Evolutionary conservation across 1,140 invertebrate species (phyloP), one percentile per base, ranked within the genome.

Genomic region (Drosophila eugracilis): DNA sequence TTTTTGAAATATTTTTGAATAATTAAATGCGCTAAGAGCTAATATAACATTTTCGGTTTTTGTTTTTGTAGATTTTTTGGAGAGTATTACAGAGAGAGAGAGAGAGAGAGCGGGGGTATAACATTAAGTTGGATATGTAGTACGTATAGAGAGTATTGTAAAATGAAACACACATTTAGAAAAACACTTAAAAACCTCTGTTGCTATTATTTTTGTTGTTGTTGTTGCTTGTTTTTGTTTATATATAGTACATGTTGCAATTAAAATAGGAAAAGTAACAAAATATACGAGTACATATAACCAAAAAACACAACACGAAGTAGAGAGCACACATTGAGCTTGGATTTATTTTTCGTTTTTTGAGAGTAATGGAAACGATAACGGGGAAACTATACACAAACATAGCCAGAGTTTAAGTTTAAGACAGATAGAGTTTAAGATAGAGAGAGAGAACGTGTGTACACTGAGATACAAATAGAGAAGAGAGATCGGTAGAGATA

Each of bases 1-100:
- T 60, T 76, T 83, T 86, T 84, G 36, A 88, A 75, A 88, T 88
- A 88, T 78, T 88, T 88, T 88, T 88, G 83, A 88, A 88, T 70
- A 81, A 47, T 73, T 76, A 32, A 65, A 76, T 84, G 76, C 65
- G 70, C 80, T 83, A 83, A 65, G n/a, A n/a, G 79, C 70, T 80
- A 72, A 66, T 53, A 65, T n/a, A n/a, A n/a, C 72, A 48, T 37
- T 65, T 59, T 71, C 72, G 14, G 37, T 15, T 71, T 42, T 32
- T 9, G 53, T 24, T 28, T 34, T 59, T 50, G 36, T 47, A 28
- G 39, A 14, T 45, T 73, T 22, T 57, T 70, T 50, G 48, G 49
- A 75, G 48, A 75, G 24, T 66, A 30, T 63, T 41, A 78, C 34
- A 58, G 17, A 63, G 57, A 72, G 21, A 37, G 57, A 72, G 21